These are phyloP conservation scores for Trissolcus basalis DNA, from an alignment of 1,140 invertebrate genomes.

Conservation along the genomic window DNA sequence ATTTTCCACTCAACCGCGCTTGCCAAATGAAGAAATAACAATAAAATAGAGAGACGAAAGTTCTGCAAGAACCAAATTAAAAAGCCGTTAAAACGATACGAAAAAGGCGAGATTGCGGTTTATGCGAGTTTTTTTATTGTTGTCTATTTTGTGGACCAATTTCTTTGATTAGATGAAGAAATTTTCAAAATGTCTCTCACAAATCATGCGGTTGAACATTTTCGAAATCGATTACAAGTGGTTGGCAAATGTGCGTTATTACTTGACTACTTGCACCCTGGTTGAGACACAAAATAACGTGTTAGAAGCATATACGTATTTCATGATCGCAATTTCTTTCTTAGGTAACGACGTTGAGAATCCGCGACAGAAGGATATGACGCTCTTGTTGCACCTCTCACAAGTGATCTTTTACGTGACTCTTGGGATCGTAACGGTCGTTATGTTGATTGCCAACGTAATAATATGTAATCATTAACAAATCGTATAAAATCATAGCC, in stretches of 20 bases:
- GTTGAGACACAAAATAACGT: slow-evolving; percentile 12
- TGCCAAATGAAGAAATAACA: no score
- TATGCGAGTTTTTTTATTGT: no score
- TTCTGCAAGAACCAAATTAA: background rate
- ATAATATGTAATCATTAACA: slow-evolving; percentile 59
- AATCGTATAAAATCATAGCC: slow-evolving; percentile 54
- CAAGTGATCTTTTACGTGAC: slow-evolving; percentile 49
- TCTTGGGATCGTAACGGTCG: slow-evolving; percentile 47
- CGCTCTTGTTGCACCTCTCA: slow-evolving; percentile 32
- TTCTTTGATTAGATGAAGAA: no score
- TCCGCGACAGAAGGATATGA: slow-evolving; percentile 42
- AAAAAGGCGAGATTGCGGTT: background rate
- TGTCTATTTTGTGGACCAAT: no score
- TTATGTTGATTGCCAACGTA: slow-evolving; percentile 50
- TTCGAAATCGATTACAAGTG: background rate
- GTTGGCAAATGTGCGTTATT: no score
- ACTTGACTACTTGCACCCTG: slow-evolving; percentile 3
- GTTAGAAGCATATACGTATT: slow-evolving; percentile 16
- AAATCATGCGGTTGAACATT: background rate
- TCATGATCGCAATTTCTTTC: slow-evolving; percentile 33
- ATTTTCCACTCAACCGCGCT: no score
- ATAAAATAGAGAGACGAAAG: no score
- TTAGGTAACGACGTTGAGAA: slow-evolving; percentile 30
- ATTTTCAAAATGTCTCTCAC: background rate
- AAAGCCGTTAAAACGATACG: no score